Evolutionary conservation across 2,113 vertebrate species (phyloP).

Genomic region (Theristicus caerulescens): DNA sequence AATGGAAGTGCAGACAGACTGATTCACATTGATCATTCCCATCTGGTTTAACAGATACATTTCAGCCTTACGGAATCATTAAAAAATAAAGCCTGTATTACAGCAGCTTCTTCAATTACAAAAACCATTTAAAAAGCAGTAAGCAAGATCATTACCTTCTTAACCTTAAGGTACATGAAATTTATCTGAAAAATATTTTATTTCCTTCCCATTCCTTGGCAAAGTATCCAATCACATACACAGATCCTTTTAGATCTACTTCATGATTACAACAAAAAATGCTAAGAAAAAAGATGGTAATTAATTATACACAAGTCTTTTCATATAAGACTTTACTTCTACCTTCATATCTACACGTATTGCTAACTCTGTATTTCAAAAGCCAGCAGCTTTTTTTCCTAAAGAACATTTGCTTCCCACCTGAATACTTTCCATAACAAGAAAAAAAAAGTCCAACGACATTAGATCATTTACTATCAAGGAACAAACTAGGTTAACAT

Average conservation of each 20-base stretch:
- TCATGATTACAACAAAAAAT: slow-evolving; percentile 70
- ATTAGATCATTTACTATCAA: slow-evolving; percentile 25
- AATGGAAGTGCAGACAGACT: slow-evolving; percentile 34
- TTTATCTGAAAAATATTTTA: slow-evolving; percentile 72
- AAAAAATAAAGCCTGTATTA: slow-evolving; percentile 55
- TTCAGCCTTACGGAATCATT: slow-evolving; percentile 42
- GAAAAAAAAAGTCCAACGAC: background rate
- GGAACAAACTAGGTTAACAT: slow-evolving; percentile 35
- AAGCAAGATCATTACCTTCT: slow-evolving; percentile 67
- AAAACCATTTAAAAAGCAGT: slow-evolving; percentile 65
- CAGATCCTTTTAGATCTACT: slow-evolving; percentile 66
- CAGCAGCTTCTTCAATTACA: slow-evolving; percentile 73
- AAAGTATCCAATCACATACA: slow-evolving; percentile 63
- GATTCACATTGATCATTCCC: slow-evolving; percentile 50
- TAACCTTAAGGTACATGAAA: slow-evolving; percentile 71
- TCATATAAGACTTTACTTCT: slow-evolving; percentile 58
- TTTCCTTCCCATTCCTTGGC: background rate
- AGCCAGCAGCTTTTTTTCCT: background rate
- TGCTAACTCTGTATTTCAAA: slow-evolving; percentile 21
- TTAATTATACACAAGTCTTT: slow-evolving; percentile 65
- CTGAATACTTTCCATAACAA: background rate
- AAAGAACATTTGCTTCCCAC: background rate
- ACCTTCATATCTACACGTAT: background rate
- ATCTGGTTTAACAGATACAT: slow-evolving; percentile 52
- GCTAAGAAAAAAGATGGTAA: slow-evolving; percentile 47